phyloP scores from a whole-genome alignment of 1,140 invertebrate genomes.

The Triops cancriformis region DNA sequence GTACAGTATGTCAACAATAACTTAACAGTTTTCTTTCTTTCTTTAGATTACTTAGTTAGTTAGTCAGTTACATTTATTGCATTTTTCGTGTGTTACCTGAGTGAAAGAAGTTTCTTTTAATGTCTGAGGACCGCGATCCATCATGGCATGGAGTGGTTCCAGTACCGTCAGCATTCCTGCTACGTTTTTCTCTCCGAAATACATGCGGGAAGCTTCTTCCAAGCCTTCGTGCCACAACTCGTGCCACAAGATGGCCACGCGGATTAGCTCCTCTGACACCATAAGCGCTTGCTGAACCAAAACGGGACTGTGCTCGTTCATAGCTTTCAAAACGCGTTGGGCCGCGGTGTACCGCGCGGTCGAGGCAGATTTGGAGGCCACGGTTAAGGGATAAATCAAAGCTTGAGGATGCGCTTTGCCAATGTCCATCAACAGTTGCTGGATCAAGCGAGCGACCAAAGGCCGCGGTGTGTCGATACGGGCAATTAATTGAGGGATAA shows the following conservation, averaged over 20 bases:
- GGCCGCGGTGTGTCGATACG: slow-evolving; percentile 87
- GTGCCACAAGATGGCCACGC: slow-evolving; percentile 98
- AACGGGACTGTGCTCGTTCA: slow-evolving; percentile 85
- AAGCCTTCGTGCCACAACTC: slow-evolving; percentile 98
- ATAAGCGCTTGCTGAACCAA: slow-evolving; percentile 88
- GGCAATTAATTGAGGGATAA: slow-evolving; percentile 95
- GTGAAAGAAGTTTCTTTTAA: slow-evolving; percentile 95
- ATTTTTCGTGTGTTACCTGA: no score
- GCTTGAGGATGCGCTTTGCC: slow-evolving; percentile 70
- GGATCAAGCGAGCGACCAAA: slow-evolving; percentile 79
- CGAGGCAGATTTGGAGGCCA: slow-evolving; percentile 91
- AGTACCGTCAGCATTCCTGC: slow-evolving; percentile 92
- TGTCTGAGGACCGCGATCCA: slow-evolving; percentile 88
- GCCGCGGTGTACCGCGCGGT: slow-evolving; percentile 75
- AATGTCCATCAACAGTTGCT: slow-evolving; percentile 88
- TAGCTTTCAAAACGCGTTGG: slow-evolving; percentile 87
- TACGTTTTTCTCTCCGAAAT: slow-evolving; percentile 91
- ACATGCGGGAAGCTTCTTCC: slow-evolving; percentile 92
- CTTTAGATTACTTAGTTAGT: no score
- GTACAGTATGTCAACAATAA: no score
- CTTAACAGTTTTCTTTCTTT: no score
- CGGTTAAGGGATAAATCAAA: slow-evolving; percentile 92
- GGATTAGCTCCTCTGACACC: slow-evolving; percentile 90
- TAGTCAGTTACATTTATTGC: no score
- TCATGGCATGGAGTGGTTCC: slow-evolving; percentile 87